Conservation (phyloP, 2,113 vertebrate species). For the Brienomyrus longianalis region DNA sequence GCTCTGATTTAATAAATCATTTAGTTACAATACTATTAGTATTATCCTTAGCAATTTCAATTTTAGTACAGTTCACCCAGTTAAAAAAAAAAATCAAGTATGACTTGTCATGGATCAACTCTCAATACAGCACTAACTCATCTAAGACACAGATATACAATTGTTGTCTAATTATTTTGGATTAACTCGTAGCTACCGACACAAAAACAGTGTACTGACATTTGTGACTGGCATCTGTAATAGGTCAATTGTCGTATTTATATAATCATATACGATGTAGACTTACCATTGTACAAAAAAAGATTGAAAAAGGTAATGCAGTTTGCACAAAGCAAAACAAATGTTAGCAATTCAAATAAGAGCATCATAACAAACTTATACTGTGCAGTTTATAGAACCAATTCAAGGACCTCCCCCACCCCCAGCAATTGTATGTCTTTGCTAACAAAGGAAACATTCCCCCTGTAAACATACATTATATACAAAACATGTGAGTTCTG, state of each 20-base stretch:
- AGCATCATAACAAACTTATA: neutral
- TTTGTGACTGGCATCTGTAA: neutral
- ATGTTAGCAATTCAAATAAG: neutral
- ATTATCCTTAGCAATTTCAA: neutral
- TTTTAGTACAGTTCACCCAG: neutral
- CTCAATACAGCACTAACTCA: too few species aligned
- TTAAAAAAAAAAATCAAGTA: too few species aligned
- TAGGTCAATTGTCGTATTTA: neutral
- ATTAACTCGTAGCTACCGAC: neutral
- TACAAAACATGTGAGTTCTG: neutral
- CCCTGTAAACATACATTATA: neutral
- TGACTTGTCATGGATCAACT: too few species aligned
- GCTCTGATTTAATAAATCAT: neutral
- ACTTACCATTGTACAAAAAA: neutral
- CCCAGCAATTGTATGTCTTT: neutral
- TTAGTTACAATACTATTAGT: neutral
- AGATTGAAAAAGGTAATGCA: neutral
- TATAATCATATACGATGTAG: neutral
- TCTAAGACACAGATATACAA: neutral
- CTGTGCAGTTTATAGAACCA: conserved; percentile 21
- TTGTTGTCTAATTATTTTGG: neutral
- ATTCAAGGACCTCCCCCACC: neutral
- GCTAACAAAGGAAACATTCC: neutral
- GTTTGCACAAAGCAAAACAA: conserved; percentile 21
- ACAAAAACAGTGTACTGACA: neutral